phyloP scores from a whole-genome alignment of 1,140 invertebrate species.

The Apis dorsata region DNA sequence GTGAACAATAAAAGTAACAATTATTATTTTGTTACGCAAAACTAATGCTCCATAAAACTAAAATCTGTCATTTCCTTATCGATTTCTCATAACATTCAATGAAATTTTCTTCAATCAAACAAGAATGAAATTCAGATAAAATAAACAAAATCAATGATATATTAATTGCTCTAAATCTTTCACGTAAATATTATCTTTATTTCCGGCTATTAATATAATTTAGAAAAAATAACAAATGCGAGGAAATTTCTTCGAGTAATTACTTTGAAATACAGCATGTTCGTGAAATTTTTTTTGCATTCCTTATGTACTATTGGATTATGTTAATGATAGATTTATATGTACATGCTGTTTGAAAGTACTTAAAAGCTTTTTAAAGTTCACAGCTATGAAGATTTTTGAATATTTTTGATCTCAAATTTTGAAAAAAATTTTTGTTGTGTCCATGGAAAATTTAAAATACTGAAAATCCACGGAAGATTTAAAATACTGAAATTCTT shows the following conservation, averaged over 20 bases:
- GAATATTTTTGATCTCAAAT: too few species aligned
- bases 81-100: background rate
- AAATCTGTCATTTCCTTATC: constrained; percentile 17
- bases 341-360: background rate
- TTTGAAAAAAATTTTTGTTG: background rate
- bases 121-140: background rate
- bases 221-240: background rate
- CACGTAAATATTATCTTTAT: background rate
- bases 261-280: background rate
- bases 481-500: background rate
- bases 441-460: accelerated
- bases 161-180: background rate
- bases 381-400: background rate
- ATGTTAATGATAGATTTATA: constrained; percentile 16
- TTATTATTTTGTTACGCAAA: constrained; percentile 3
- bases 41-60: background rate
- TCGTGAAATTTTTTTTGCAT: constrained; percentile 12
- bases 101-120: background rate
- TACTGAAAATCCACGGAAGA: background rate
- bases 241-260: background rate
- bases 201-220: background rate
- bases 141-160: background rate
- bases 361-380: background rate
- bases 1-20: background rate
- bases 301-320: background rate